Evolutionary conservation across 2,113 vertebrate species (phyloP), one percentile per base, ranked within the genome.

Genomic region (Callionymus lyra): DNA sequence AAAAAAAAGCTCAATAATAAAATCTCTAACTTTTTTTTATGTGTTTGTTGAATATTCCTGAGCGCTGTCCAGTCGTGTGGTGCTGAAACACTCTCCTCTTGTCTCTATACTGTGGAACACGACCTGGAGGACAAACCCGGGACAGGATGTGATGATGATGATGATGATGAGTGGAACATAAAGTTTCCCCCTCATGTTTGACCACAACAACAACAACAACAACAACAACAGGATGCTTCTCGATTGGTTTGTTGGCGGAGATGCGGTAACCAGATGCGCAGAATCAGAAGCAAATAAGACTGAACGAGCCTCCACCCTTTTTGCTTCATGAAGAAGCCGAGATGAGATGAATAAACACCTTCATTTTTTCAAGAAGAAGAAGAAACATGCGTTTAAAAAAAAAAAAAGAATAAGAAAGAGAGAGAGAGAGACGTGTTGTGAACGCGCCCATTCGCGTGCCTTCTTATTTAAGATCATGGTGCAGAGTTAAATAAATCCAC

Each of bases 11-110:
- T 27, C 8, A 27, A 5, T 27, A 11, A 27, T 27, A 27, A 27
- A 27, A n/a, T 14, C 14, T 1, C 15, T 11, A 0, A 12, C 10
- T 8, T 47, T 12, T 14, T 6, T 18, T 31, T 12, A 8, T 13
- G 10, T 37, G 19, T n/a, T n/a, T n/a, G n/a, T n/a, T n/a, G n/a
- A n/a, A n/a, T n/a, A 38, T 32, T 38, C 16, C 44, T 57, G 68
- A 67, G 80, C 70, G 76, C 86, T 90, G 85, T 89, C 86, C 85
- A 82, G 53, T 55, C 52, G 31, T 1, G 64, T 63, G 78, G 85
- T 89, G 84, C 87, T 90, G 85, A 89, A 87, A 84, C 56, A 55
- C 67, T n/a, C n/a, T n/a, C n/a, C n/a, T n/a, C 55, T 44, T 52
- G 53, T 27, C 21, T 8, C 21, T 27, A 27, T 5, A 27, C 21